phyloP scores from a whole-genome alignment of 1,140 invertebrate genomes.

The Penaeus indicus region DNA sequence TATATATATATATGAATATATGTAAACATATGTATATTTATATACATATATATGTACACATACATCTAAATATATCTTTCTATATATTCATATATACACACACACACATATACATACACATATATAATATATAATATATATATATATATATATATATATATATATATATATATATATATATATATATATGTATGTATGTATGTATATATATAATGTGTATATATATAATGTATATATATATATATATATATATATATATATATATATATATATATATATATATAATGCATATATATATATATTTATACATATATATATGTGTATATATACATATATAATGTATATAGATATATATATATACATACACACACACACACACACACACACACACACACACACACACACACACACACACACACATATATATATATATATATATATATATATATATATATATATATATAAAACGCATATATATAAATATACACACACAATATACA shows the following conservation, averaged over 20 bases:
- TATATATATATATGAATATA: not conserved
- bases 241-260: not conserved
- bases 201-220: not conserved
- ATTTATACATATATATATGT: not conserved
- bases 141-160: not conserved
- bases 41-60: not conserved
- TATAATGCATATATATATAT: not conserved
- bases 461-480: not conserved
- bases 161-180: slow-evolving; percentile 28
- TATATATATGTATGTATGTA: slow-evolving; percentile 35
- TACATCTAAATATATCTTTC: not conserved
- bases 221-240: too few relatives aligned
- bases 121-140: not conserved
- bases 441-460: slow-evolving; percentile 13
- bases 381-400: not conserved
- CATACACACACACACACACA: not conserved
- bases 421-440: not conserved
- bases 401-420: not conserved
- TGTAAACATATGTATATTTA: not conserved
- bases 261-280: not conserved
- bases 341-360: slow-evolving; percentile 10
- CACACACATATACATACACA: not conserved
- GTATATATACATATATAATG: not conserved
- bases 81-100: not conserved
- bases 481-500: not conserved